phyloP scores from a whole-genome alignment of 2,888 invertebrate species.

The Choreutis nemorana region DNA sequence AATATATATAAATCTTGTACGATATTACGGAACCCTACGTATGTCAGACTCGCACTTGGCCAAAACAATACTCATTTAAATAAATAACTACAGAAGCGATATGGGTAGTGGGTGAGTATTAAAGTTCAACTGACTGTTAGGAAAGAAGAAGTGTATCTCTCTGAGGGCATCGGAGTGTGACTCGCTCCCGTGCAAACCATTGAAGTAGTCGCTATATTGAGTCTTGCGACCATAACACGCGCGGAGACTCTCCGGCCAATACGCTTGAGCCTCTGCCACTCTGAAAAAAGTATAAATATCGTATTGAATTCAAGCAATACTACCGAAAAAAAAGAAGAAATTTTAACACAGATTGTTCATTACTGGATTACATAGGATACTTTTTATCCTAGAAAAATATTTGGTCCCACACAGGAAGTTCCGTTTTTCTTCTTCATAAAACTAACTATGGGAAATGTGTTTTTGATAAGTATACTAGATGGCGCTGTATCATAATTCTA shows the following conservation, averaged over 20 bases:
- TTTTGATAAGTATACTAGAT: background rate
- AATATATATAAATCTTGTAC: no score
- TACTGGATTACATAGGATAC: no score
- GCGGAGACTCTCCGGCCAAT: constrained; percentile 74
- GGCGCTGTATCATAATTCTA: background rate
- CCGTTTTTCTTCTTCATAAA: background rate
- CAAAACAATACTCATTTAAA: no score
- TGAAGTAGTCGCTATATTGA: constrained; percentile 68
- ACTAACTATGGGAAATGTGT: background rate
- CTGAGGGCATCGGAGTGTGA: constrained; percentile 69
- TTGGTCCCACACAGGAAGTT: no score
- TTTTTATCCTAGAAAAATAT: no score
- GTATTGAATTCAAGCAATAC: no score
- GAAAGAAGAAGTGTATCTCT: constrained; percentile 91
- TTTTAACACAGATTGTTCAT: no score
- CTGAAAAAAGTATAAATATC: constrained; percentile 27
- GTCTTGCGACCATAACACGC: constrained; percentile 75
- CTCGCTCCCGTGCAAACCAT: constrained; percentile 83
- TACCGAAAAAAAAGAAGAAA: no score
- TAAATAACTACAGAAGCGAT: no score
- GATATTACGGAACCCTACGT: no score
- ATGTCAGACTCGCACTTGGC: no score
- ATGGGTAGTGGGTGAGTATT: constrained; percentile 1
- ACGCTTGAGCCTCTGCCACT: constrained; percentile 71
- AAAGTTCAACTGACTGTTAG: constrained; percentile 69